Evolutionary conservation across 2,113 vertebrate species (phyloP).

Genomic region (Eleginops maclovinus): DNA sequence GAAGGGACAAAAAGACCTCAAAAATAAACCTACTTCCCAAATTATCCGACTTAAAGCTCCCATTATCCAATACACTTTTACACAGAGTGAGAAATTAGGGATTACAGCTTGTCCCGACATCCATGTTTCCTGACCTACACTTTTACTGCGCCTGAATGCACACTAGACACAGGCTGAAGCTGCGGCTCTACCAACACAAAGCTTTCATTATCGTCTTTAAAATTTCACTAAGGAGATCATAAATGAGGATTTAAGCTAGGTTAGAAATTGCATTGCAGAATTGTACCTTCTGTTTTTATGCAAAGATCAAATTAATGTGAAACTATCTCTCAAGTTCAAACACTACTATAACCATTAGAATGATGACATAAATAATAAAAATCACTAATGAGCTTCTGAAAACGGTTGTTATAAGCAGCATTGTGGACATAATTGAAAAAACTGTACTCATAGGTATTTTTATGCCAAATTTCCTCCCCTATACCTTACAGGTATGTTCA

Average conservation of each 20-base stretch:
- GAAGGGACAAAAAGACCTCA: neutral
- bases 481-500: neutral
- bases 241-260: neutral
- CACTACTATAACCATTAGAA: neutral
- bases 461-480: neutral
- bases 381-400: neutral
- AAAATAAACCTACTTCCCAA: neutral
- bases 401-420: neutral
- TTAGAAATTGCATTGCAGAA: neutral
- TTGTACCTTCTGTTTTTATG: neutral
- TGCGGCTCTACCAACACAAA: neutral
- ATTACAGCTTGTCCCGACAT: no score
- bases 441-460: neutral
- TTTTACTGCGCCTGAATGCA: neutral
- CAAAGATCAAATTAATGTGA: neutral
- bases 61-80: neutral
- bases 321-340: neutral
- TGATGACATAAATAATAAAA: neutral
- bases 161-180: neutral
- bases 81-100: no score
- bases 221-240: neutral
- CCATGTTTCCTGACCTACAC: neutral
- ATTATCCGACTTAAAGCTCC: neutral
- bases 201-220: neutral
- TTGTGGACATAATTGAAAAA: neutral